Evolutionary conservation across 53 echinoderm and acorn worm species (phyloP).

Genomic region (Patiria pectinifera): DNA sequence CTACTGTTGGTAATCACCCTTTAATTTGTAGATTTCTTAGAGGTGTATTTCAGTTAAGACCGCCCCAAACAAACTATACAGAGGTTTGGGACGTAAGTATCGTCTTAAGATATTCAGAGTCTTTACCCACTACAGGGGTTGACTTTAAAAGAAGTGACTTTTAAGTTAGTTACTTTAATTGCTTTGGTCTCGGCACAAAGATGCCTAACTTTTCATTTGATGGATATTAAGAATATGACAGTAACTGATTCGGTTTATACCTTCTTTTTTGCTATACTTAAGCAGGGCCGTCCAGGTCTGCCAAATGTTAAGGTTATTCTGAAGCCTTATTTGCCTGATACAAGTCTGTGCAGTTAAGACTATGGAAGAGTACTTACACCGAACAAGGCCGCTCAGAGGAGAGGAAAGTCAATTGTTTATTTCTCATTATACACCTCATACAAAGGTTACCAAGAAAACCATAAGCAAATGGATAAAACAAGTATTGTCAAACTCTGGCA

Average conservation of each 20-base stretch:
- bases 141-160: constrained; percentile 23
- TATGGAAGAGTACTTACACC: constrained; percentile 20
- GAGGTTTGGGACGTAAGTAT: constrained; percentile 63
- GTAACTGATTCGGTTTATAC: neutral
- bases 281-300: constrained; percentile 22
- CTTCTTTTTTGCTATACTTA: neutral
- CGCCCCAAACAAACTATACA: constrained; percentile 53
- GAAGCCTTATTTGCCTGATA: constrained; percentile 29
- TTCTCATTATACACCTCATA: constrained; percentile 23
- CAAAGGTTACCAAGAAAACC: constrained; percentile 35
- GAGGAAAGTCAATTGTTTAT: constrained; percentile 25
- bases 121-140: neutral
- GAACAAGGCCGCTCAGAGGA: neutral
- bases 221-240: constrained; percentile 12
- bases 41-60: constrained; percentile 39
- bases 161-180: constrained; percentile 17
- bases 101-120: constrained; percentile 17
- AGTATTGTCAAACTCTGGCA: constrained; percentile 10
- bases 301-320: neutral
- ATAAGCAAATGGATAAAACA: constrained; percentile 27
- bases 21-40: no score
- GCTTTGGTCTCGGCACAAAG: constrained; percentile 30
- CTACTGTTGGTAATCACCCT: no score
- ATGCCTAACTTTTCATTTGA: constrained; percentile 21
- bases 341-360: neutral